Evolutionary conservation across 1,140 invertebrate species (phyloP), one percentile per base, ranked within the genome.

Genomic region (Philotrypesis tridentata): DNA sequence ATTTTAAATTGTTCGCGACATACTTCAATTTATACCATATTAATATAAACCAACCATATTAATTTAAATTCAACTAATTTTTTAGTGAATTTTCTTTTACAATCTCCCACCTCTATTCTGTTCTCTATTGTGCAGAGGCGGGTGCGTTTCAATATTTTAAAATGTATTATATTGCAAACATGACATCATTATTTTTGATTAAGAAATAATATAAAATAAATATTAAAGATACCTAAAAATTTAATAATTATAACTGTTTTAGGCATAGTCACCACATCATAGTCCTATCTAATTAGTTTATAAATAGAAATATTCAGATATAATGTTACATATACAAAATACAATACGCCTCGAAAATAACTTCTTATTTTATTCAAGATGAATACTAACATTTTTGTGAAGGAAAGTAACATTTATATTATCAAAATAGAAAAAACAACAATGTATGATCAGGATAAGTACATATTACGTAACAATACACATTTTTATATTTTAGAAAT

Each of bases 401-500:
- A n/a, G 48, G 48, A 55, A 6, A n/a, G 17, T n/a, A 55, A 7
- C 17, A 55, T 55, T n/a, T 12, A 48, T 31, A 6, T 17, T 68
- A n/a, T 37, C 11, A n/a, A 31, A 8, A 21, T 40, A 55, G 63
- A 68, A 70, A 63, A 78, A 78, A 55, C 25, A n/a, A 70, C 23
- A 21, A 23, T 48, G 6, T 21, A 21, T n/a, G 40, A 43, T 23
- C 9, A 40, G 21, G 37, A 79, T 48, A 60, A 79, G 23, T 27
- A 11, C 17, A 11, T 70, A 17, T 70, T 60, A 29, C 25, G 25
- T 8, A 55, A 79, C 17, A 70, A 79, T 25, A 33, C 43, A 9
- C 29, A 80, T 55, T 87, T 68, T 90, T 87, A 89, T 67, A 81
- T 91, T 17, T 91, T 90, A 87, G 85, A 89, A 23, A 84, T 92